Percentiles rank a stretch among this genome's conserved stretches.
Evolutionary conservation across 1,140 invertebrate species (phyloP).

Genomic region (Platorchestia sp.): DNA sequence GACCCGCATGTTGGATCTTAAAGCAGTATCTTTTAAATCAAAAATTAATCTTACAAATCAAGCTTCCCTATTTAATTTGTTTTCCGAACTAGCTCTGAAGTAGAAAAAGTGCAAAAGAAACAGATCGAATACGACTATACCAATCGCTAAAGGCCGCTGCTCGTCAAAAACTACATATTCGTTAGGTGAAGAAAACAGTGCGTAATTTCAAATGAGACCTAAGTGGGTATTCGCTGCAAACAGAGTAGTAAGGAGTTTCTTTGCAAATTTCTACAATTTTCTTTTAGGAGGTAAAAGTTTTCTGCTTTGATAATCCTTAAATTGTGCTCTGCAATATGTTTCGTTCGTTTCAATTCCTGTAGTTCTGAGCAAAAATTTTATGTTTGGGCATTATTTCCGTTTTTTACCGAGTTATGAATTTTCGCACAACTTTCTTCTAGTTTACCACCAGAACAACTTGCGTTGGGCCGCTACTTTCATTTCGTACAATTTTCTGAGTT

Average conservation of each 20-base stretch:
- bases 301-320: no score
- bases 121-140: not conserved
- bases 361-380: not conserved
- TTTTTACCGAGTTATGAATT: not conserved
- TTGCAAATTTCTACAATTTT: no score
- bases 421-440: not conserved
- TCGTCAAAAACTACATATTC: not conserved
- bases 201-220: not conserved
- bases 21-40: not conserved
- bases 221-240: not conserved
- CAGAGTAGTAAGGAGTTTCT: no score
- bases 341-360: not conserved
- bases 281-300: no score
- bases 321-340: no score
- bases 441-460: not conserved
- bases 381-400: not conserved
- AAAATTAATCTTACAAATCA: not conserved
- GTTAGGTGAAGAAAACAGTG: not conserved
- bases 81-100: not conserved
- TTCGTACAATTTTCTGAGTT: not conserved
- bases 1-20: not conserved
- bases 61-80: not conserved
- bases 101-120: not conserved
- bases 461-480: not conserved
- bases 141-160: not conserved